Percentiles rank a stretch among this genome's conserved stretches.
phyloP scores from a whole-genome alignment of 2,113 vertebrate species.

The Shinisaurus crocodilurus region DNA sequence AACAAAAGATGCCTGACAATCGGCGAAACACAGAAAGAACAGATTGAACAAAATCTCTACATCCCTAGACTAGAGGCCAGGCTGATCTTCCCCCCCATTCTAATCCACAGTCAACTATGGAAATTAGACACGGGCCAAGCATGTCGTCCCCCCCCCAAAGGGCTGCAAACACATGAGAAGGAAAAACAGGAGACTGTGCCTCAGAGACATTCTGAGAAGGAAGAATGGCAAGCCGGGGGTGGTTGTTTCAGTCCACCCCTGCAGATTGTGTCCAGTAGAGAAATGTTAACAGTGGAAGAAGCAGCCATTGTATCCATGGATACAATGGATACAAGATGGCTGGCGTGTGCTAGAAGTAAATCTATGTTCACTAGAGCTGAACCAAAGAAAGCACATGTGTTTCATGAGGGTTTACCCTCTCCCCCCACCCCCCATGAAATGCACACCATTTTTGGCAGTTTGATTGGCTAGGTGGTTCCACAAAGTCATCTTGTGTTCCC shows the following conservation, averaged over 20 bases:
- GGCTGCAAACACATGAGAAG: neutral
- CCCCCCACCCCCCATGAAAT: neutral
- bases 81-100: too few relatives aligned
- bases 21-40: too few relatives aligned
- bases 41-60: too few relatives aligned
- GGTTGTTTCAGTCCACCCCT: neutral
- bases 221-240: neutral
- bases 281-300: too few relatives aligned
- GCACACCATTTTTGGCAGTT: neutral
- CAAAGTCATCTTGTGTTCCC: neutral
- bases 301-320: too few relatives aligned
- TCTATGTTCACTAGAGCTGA: neutral
- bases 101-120: too few relatives aligned
- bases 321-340: too few relatives aligned
- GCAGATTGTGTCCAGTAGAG: too few relatives aligned
- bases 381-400: neutral
- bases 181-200: neutral
- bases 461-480: neutral
- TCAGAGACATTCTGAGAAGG: neutral
- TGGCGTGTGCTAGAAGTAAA: neutral
- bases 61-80: too few relatives aligned
- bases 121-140: too few relatives aligned
- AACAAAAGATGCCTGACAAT: too few relatives aligned
- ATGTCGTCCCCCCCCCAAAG: too few relatives aligned
- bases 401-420: neutral